A percentile compares a stretch with the other conserved stretches of the same genome.
These are phyloP conservation scores for Muschampia plurimacula DNA, from an alignment of 2,888 invertebrate genomes.

Conservation along the genomic window DNA sequence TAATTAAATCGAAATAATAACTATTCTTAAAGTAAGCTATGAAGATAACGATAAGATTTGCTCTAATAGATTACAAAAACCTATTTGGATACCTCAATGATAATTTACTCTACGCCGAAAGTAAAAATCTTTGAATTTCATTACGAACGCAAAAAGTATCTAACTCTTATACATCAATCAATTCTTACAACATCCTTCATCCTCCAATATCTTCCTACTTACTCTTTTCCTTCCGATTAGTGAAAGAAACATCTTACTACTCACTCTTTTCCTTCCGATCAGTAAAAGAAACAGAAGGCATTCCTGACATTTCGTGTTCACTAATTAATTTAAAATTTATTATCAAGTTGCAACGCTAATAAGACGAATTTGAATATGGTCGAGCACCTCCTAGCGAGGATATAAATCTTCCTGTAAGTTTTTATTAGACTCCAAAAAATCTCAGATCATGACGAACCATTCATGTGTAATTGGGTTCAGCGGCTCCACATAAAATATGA, in stretches of 20 bases:
- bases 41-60: no score
- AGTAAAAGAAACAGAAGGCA: constrained; percentile 36
- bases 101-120: no score
- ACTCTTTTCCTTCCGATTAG: constrained; percentile 91
- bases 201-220: constrained; percentile 51
- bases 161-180: neutral
- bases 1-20: no score
- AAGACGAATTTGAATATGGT: constrained; percentile 65
- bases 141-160: neutral
- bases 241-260: constrained; percentile 78
- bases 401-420: constrained; percentile 74
- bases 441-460: constrained; percentile 82
- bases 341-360: constrained; percentile 67
- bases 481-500: constrained; percentile 80
- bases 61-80: no score
- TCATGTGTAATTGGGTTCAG: constrained; percentile 82
- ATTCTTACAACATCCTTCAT: no score
- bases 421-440: constrained; percentile 78
- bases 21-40: no score
- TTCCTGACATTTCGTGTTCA: constrained; percentile 48
- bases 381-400: constrained; percentile 62
- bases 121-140: neutral
- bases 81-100: no score
- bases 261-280: constrained; percentile 91
- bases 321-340: constrained; percentile 61